These are phyloP conservation scores for Okamejei kenojei DNA, from an alignment of 2,797 vertebrate genomes.

Conservation along the genomic window DNA sequence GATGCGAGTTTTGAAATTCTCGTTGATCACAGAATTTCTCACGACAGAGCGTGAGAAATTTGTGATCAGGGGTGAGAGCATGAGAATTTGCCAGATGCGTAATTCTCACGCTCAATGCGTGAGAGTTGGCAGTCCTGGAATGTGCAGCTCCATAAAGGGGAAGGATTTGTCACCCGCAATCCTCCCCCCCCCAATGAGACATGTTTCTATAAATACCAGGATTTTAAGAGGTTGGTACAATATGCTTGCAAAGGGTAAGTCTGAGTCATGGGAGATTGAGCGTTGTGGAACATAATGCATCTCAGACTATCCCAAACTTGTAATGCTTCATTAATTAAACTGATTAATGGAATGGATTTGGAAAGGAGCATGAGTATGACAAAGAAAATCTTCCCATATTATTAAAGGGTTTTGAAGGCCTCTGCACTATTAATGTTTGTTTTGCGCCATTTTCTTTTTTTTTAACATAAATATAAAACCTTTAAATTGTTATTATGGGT, in stretches of 20 bases:
- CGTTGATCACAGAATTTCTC: too few species aligned
- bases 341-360: background rate
- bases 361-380: background rate
- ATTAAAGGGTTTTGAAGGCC: background rate
- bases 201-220: background rate
- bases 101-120: too few species aligned
- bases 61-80: too few species aligned
- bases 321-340: background rate
- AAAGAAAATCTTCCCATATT: background rate
- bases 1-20: too few species aligned
- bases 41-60: too few species aligned
- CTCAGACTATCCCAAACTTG: background rate
- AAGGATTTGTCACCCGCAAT: background rate
- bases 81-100: too few species aligned
- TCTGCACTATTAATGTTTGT: background rate
- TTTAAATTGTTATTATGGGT: too few species aligned
- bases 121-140: background rate
- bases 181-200: background rate
- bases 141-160: background rate
- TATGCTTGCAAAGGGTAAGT: background rate
- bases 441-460: too few species aligned
- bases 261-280: background rate
- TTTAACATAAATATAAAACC: too few species aligned
- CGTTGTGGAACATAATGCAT: background rate
- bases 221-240: background rate